Evolutionary conservation across 2,797 vertebrate species (phyloP).

Genomic region (Gymnoscopelus microlampas): DNA sequence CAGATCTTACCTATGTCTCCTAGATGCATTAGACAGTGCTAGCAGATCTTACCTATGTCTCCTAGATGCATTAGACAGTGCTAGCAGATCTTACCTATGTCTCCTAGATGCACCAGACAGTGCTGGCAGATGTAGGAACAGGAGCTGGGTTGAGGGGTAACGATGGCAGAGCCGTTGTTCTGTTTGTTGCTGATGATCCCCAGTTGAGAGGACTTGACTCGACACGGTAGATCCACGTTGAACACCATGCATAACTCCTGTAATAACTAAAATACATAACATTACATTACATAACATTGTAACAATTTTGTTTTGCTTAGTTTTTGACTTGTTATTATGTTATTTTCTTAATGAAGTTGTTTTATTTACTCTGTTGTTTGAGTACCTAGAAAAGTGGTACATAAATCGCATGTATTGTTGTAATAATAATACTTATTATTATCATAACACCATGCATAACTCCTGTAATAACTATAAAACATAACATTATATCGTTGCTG

Average conservation of each 20-base stretch:
- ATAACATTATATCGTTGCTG: too few species aligned
- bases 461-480: slow-evolving; percentile 90
- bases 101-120: slow-evolving; percentile 99
- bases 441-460: slow-evolving; percentile 98
- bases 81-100: slow-evolving; percentile 88
- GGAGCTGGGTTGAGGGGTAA: slow-evolving; percentile 97
- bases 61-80: not conserved
- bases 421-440: too few species aligned
- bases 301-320: too few species aligned
- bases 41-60: not conserved
- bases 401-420: too few species aligned
- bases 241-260: slow-evolving; percentile 99
- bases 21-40: too few species aligned
- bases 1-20: too few species aligned
- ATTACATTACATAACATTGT: too few species aligned
- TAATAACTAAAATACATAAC: slow-evolving; percentile 80
- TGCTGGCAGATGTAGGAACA: slow-evolving; percentile 99
- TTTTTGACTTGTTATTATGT: too few species aligned
- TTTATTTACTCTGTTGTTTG: too few species aligned
- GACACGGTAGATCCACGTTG: slow-evolving; percentile 96
- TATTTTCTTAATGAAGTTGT: too few species aligned
- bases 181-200: slow-evolving; percentile 98
- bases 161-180: slow-evolving; percentile 88
- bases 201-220: slow-evolving; percentile 96
- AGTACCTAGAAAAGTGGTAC: too few species aligned